Evolutionary conservation across 1,140 invertebrate species (phyloP).

Genomic region (Meloidogyne floridensis): DNA sequence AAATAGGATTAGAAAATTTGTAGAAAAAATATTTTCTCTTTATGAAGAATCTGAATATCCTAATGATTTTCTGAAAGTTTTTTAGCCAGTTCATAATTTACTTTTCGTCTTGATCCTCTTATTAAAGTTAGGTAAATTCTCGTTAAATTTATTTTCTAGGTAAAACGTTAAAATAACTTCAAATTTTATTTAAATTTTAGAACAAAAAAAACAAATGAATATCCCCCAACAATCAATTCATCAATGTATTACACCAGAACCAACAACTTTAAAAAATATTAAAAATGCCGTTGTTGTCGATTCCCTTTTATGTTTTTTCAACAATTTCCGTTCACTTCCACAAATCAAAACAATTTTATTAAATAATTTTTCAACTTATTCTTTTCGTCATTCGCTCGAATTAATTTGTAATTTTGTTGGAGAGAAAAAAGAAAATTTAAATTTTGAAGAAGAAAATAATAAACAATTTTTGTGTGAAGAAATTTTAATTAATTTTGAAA

Average conservation of each 20-base stretch:
- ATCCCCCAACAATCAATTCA: background rate
- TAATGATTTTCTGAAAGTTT: no score
- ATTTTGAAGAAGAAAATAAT: background rate
- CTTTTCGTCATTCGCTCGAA: constrained; percentile 25
- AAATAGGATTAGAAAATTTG: no score
- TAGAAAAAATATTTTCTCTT: no score
- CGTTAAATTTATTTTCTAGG: background rate
- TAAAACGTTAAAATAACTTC: background rate
- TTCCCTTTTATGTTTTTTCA: constrained; percentile 45
- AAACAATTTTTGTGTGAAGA: background rate
- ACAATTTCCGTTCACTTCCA: constrained; percentile 40
- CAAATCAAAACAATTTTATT: constrained; percentile 28
- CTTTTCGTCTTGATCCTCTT: no score
- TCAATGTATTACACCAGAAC: constrained; percentile 8
- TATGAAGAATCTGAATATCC: no score
- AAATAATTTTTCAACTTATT: constrained; percentile 32
- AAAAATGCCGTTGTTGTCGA: constrained; percentile 42
- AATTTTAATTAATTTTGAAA: constrained; percentile 37
- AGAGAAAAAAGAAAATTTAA: background rate
- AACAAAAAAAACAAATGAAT: background rate
- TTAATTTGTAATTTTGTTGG: constrained; percentile 27
- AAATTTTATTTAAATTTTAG: background rate
- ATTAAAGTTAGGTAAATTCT: no score
- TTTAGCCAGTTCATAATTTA: no score
- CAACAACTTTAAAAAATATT: background rate